phyloP scores from a whole-genome alignment of 2,888 invertebrate species.

The Muschampia plurimacula region DNA sequence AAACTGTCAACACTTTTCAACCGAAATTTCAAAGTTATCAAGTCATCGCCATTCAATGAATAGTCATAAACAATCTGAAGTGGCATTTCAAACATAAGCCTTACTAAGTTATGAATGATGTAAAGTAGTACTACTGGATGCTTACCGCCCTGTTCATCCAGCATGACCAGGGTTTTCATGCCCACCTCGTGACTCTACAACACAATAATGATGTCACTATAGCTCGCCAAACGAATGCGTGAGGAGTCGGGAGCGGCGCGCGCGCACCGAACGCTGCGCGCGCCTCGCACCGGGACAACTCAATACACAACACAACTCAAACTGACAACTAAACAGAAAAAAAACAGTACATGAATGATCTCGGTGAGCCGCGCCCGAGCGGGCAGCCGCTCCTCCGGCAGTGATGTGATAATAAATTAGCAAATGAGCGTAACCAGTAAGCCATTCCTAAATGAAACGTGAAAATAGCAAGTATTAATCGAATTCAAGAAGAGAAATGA shows the following conservation, averaged over 20 bases:
- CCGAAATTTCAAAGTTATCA: slow-evolving; percentile 64
- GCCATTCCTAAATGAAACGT: slow-evolving; percentile 83
- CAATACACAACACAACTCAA: slow-evolving; percentile 74
- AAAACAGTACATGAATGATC: slow-evolving; percentile 69
- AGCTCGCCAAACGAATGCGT: slow-evolving; percentile 82
- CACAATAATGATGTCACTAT: slow-evolving; percentile 87
- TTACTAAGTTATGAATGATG: slow-evolving; percentile 81
- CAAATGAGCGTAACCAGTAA: slow-evolving; percentile 81
- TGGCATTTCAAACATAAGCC: slow-evolving; percentile 83
- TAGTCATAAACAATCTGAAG: slow-evolving; percentile 74
- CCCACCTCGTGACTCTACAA: slow-evolving; percentile 99
- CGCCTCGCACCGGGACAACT: slow-evolving; percentile 65
- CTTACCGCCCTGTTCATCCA: slow-evolving; percentile 99
- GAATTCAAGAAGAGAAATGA: slow-evolving; percentile 73
- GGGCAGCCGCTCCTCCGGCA: slow-evolving; percentile 56
- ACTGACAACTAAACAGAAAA: slow-evolving; percentile 76
- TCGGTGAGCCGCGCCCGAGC: slow-evolving; percentile 57
- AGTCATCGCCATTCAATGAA: slow-evolving; percentile 75
- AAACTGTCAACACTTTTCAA: slow-evolving; percentile 78
- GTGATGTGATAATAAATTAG: slow-evolving; percentile 66
- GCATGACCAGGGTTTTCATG: slow-evolving; percentile 99
- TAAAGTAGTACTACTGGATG: slow-evolving; percentile 87
- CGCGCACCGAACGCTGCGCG: slow-evolving; percentile 50
- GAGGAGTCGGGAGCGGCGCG: slow-evolving; percentile 67
- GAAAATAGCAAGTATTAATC: slow-evolving; percentile 76